Base-by-base conservation (phyloP, 30 jellyfish, hydroid and myxozoan species). In the Hydractinia symbiolongicarpus region DNA sequence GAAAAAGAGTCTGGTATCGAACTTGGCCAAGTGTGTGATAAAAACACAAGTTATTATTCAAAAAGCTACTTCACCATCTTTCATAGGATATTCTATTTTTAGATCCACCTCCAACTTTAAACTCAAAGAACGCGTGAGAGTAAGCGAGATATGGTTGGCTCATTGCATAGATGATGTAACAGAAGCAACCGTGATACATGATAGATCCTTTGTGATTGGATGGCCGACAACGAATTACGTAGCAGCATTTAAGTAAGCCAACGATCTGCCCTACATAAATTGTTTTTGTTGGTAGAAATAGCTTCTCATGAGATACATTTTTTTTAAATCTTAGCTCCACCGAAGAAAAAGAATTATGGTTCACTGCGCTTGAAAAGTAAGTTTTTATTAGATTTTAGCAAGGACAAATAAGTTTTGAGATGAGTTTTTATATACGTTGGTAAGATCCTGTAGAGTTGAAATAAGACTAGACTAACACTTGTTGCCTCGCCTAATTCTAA, bases 181-280 rank as follows among this genome's bases (percentile, higher is more conserved):
- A 5, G 99, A 94, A 30, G 75, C 93, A 13, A 75, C 87, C 49
- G 82, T 94, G 67, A 54, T 95, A 5, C 88, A 76, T 8, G 96
- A 88, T 13, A 88, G 67, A 61, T 85, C 96, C 15, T 94, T 94
- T 54, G 96, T 88, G 11, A 81, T 94, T 78, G 99, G 99, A 5
- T 94, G 99, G 99, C 99, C 99, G 16, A 94, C 99, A 30, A 75
- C 95, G 14, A 94, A 90, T 76, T 94, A 82, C 78, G 96, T 94
- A 8, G 99, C 96, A 6, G 79, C 95, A 5, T 94, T 94, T 73
- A 88, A 90, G 99, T 94, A 84, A 6, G 95, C 51, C 19, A 50
- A 17, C 20, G 21, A 50, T 78, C 82, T 58, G 17, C 69, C 4
- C 4, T 64, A n/a, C 17, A 64, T 30, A 30, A 30, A 0, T 30